Base-by-base conservation (phyloP, 2,797 vertebrate genomes). In the Danio jaintianensis region DNA sequence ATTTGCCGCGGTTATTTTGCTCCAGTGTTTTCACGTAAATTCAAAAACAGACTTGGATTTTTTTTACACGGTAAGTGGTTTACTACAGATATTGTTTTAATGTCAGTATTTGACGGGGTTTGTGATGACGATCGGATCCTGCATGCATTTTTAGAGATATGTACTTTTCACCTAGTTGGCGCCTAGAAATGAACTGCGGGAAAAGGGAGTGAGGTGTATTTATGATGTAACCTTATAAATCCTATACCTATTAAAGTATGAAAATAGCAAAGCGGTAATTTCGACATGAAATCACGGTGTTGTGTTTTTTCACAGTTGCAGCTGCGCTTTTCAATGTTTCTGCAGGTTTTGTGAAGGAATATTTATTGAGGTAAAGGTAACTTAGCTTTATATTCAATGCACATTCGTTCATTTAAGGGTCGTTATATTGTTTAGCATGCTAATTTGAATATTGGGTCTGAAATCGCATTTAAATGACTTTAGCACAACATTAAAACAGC, bases 31-130 rank as follows among this genome's bases (percentile, higher is more conserved):
- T 52, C 18, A 43, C 2, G 4, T 13, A n/a, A 6, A 45, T 2
- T 8, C 7, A 10, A 59, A 22, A 22, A 3, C 22, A 15, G 4
- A 48, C 16, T 11, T 13, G 16, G 8, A 22, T 16, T 52, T 42
- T 36, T 63, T 47, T 61, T 3, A 43, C 7, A 11, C 20, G 78
- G 78, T 80, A 73, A 73, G 69, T 66, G 2, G 3, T 43, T 15
- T 13, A 11, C 8, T 43, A 22, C 4, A 22, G 6, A 29, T 36
- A n/a, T 11, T 36, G 40, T 59, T 29, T 10, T 16, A 15, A 1
- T 43, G 55, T 7, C 9, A 47, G 9, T 11, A 4, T 73, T 6
- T 11, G 6, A 5, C 45, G 9, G 11, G 15, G 2, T 7, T 1
- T 36, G 55, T 73, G 53, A 22, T 58, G n/a, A 16, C 7, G 3